Conservation (phyloP, 2,888 invertebrate species). For the Hypomecis atomaria region DNA sequence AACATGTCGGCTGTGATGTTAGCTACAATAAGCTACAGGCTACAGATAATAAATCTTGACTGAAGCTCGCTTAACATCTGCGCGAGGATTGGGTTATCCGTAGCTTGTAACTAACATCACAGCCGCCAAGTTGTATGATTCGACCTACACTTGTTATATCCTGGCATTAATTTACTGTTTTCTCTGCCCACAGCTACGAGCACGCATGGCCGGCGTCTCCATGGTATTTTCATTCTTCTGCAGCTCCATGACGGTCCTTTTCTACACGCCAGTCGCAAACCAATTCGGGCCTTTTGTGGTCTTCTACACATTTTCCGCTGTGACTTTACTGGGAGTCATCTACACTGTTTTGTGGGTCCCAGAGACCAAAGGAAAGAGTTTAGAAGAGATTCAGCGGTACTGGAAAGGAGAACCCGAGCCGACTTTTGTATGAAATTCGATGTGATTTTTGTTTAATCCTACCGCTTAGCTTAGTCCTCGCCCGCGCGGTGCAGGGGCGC, state of each 20-base stretch:
- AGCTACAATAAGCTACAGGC: too few species aligned
- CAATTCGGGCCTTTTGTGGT: constrained; percentile 67
- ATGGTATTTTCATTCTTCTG: constrained; percentile 74
- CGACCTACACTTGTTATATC: too few species aligned
- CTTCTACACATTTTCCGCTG: constrained; percentile 70
- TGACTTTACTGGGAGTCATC: constrained; percentile 64
- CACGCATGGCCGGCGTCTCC: constrained; percentile 67
- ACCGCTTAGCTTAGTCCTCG: too few species aligned
- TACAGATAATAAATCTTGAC: too few species aligned
- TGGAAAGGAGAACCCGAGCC: constrained; percentile 64
- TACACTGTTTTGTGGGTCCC: constrained; percentile 75
- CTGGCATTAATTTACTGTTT: background rate
- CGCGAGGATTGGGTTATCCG: too few species aligned
- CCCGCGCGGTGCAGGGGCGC: too few species aligned
- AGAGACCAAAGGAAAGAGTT: constrained; percentile 76
- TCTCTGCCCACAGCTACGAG: constrained; percentile 57
- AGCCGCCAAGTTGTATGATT: too few species aligned
- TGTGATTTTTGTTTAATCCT: constrained; percentile 1
- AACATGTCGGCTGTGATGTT: too few species aligned
- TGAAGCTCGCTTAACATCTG: too few species aligned
- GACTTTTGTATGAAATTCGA: constrained; percentile 53
- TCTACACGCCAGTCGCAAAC: constrained; percentile 66
- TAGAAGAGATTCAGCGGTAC: constrained; percentile 65
- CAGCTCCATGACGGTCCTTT: constrained; percentile 68
- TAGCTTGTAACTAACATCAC: too few species aligned